Percentiles rank a stretch among this genome's conserved stretches.
Evolutionary conservation across 92 coral and sea anemone species (phyloP).

Genomic region (Zoanthus sansibaricus): DNA sequence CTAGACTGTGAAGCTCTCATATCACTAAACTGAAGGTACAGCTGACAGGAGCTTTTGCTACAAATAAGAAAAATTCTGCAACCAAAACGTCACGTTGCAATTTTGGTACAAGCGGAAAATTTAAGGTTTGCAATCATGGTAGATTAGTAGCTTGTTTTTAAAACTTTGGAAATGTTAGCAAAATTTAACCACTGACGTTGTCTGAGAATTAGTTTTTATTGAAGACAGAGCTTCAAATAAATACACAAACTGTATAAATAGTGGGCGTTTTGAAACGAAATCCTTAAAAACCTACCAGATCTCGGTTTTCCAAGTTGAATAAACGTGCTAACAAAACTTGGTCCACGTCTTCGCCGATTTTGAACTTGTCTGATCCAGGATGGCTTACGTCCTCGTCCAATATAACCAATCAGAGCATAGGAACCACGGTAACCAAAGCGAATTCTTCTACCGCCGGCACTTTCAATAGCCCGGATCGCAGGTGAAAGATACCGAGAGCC

Average conservation of each 20-base stretch:
- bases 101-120: too few relatives aligned
- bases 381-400: slow-evolving; percentile 41
- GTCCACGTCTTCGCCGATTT: slow-evolving; percentile 23
- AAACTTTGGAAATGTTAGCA: too few relatives aligned
- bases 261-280: not conserved
- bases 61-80: too few relatives aligned
- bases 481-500: slow-evolving; percentile 47
- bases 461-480: not conserved
- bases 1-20: too few relatives aligned
- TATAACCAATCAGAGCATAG: slow-evolving; percentile 51
- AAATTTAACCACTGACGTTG: not conserved
- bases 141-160: too few relatives aligned
- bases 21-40: too few relatives aligned
- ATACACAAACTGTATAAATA: not conserved
- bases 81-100: too few relatives aligned
- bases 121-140: too few relatives aligned
- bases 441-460: slow-evolving; percentile 13
- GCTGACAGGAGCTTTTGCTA: too few relatives aligned
- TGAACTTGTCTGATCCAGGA: slow-evolving; percentile 46
- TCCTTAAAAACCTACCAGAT: not conserved
- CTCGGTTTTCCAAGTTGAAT: slow-evolving; percentile 12
- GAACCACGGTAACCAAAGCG: slow-evolving; percentile 48
- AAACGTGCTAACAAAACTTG: slow-evolving; percentile 39
- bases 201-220: not conserved
- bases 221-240: not conserved